phyloP scores from a whole-genome alignment of 2,888 invertebrate species.

The Danaus chrysippus region DNA sequence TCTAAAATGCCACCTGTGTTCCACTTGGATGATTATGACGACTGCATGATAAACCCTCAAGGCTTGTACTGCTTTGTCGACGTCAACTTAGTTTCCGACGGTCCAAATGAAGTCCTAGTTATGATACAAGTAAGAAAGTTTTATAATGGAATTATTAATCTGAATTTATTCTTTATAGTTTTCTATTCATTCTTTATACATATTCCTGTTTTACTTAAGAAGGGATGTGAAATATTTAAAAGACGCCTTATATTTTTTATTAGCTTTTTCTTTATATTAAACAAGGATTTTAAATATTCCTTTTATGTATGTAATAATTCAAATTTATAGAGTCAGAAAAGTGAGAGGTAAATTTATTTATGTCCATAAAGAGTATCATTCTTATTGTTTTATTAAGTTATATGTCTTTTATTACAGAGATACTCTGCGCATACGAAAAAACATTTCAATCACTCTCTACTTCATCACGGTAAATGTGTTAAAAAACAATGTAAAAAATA shows the following conservation, averaged over 20 bases:
- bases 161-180: too few relatives aligned
- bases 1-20: constrained; percentile 55
- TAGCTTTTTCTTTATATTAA: too few relatives aligned
- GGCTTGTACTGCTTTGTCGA: constrained; percentile 56
- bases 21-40: constrained; percentile 52
- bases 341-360: too few relatives aligned
- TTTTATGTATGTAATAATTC: too few relatives aligned
- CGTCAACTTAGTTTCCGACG: constrained; percentile 41
- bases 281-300: too few relatives aligned
- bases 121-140: constrained; percentile 48
- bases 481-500: constrained; percentile 35
- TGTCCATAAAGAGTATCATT: too few relatives aligned
- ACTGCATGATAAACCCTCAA: constrained; percentile 46
- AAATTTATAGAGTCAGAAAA: too few relatives aligned
- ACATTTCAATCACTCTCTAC: constrained; percentile 41
- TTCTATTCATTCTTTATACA: too few relatives aligned
- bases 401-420: constrained; percentile 34
- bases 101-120: constrained; percentile 43
- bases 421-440: constrained; percentile 36
- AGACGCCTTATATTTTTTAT: background rate
- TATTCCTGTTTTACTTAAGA: too few relatives aligned
- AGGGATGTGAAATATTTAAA: background rate
- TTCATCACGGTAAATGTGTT: constrained; percentile 40
- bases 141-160: background rate
- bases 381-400: too few relatives aligned